Evolutionary conservation across 2,113 vertebrate species (phyloP), one percentile per base, ranked within the genome.

Genomic region (Ciconia boyciana): DNA sequence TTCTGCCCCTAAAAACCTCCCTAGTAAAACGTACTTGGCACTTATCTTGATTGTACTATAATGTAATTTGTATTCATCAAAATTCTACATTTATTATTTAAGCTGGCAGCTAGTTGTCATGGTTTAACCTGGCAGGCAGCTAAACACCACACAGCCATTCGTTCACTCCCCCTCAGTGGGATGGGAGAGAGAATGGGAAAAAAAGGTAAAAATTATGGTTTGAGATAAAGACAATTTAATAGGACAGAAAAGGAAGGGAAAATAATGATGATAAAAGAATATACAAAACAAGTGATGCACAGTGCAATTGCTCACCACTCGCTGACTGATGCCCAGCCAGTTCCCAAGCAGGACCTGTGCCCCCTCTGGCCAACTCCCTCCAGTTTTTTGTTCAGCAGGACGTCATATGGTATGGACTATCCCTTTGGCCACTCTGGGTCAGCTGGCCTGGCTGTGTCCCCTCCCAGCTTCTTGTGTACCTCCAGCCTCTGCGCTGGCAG

Each of bases 291-390:
- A 58, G 34, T n/a, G 57, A 60, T 22, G 13, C 20, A 60, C 21
- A n/a, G 15, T n/a, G 13, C 21, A n/a, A 34, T 36, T n/a, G 9
- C 58, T 24, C 21, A 60, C 58, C 22, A 60, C 22, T 9, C 0
- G 2, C 34, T 25, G 34, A 36, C 34, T 1, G 2, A 25, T 10
- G 22, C 22, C 34, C 22, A 24, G 34, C 14, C 34, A 36, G 22
- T 16, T 15, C 58, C 9, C 0, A 1, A 60, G 58, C 58, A 60
- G 34, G 4, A 3, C 22, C n/a, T 1, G 6, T 2, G 18, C 11
- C 28, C 28, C 15, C 15, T 6, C 28, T 7, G 16, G 26, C 52
- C 28, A 31, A 31, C 28, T 55, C 28, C 20, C 49, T 13, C 24
- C 24, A 51, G 13, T 25, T 51, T 48, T 34, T 9, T 34, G 8